phyloP scores from a whole-genome alignment of 2,888 invertebrate genomes.

The Eustalomyia histrio region DNA sequence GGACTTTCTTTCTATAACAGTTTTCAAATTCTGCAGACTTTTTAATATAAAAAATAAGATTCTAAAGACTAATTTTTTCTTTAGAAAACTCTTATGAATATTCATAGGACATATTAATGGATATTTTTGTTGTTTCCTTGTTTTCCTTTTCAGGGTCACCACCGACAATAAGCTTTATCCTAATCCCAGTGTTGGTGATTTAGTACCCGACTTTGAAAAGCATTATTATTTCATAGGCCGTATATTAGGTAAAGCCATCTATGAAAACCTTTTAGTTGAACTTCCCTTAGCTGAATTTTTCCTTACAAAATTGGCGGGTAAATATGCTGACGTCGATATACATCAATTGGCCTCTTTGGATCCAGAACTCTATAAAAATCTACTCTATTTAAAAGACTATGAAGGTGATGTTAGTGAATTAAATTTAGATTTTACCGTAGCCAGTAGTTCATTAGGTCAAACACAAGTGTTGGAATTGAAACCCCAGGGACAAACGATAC shows the following conservation, averaged over 20 bases:
- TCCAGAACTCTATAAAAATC: conserved; percentile 91
- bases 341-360: conserved; percentile 97
- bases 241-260: conserved; percentile 96
- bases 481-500: conserved; percentile 92
- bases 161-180: conserved; percentile 97
- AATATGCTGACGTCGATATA: conserved; percentile 87
- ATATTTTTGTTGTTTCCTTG: not conserved
- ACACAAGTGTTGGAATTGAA: conserved; percentile 94
- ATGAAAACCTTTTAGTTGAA: conserved; percentile 96
- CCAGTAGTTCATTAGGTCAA: conserved; percentile 94
- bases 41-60: too few relatives aligned
- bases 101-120: not conserved
- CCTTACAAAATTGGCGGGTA: conserved; percentile 91
- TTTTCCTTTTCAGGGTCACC: conserved; percentile 82
- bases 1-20: too few relatives aligned
- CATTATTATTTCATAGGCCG: conserved; percentile 98
- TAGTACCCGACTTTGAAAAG: conserved; percentile 91
- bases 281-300: conserved; percentile 98
- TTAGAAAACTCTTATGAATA: too few relatives aligned
- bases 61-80: too few relatives aligned
- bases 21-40: too few relatives aligned
- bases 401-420: conserved; percentile 91
- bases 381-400: conserved; percentile 92
- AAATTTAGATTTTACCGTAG: conserved; percentile 95
- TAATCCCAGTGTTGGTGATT: conserved; percentile 93